A percentile compares a stretch with the other conserved stretches of the same genome.
Conservation (phyloP, 1,140 invertebrate species). For the Scylla paramamosain region DNA sequence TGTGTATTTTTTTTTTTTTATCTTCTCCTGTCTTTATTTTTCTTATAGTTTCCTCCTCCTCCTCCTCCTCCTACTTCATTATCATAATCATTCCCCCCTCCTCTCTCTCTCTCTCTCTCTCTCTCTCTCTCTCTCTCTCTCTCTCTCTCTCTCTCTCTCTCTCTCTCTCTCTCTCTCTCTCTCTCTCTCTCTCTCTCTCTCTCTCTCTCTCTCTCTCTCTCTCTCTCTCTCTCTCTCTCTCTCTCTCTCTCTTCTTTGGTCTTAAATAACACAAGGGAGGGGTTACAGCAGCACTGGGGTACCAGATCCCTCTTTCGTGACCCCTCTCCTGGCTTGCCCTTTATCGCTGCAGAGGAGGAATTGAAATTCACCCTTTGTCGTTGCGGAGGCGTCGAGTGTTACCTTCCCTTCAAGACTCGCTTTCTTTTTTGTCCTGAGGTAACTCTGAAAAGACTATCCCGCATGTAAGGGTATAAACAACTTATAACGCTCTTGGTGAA, state of each 20-base stretch:
- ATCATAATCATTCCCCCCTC: no score
- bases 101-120: no score
- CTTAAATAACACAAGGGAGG: background rate
- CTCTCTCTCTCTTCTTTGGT: background rate
- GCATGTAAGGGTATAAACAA: no score
- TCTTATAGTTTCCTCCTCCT: no score
- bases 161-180: background rate
- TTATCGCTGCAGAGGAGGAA: background rate
- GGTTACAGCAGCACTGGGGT: background rate
- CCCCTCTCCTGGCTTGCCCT: background rate
- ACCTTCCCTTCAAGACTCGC: background rate
- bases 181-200: constrained; percentile 46
- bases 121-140: no score
- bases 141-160: no score
- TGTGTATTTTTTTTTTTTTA: no score
- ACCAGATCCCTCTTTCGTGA: background rate
- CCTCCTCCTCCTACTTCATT: no score
- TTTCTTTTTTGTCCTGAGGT: background rate
- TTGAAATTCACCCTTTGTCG: background rate
- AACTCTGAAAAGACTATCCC: background rate
- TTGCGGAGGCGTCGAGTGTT: background rate
- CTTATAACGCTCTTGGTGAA: no score
- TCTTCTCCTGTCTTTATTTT: no score
- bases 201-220: constrained; percentile 46
- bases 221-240: constrained; percentile 11